Evolutionary conservation across 30 jellyfish, hydroid and myxozoan species (phyloP), one percentile per base, ranked within the genome.

Genomic region (Aurelia sp.): DNA sequence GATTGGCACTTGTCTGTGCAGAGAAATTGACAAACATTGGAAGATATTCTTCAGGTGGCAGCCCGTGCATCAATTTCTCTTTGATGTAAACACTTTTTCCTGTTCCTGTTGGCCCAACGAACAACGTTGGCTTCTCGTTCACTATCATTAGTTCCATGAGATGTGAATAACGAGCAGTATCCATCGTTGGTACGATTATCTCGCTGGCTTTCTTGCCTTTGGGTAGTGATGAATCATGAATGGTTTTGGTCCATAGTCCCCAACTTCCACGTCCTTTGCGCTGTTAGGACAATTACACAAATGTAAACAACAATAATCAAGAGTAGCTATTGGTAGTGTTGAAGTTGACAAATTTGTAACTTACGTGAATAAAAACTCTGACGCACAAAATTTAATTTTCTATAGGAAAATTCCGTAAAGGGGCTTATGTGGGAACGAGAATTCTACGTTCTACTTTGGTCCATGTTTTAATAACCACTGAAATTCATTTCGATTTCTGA

Each of bases 251-350:
- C 98, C 98, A 93, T 19, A 93, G 80, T 12, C 71, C 65, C 98
- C 98, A 93, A 61, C 82, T 93, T n/a, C 98, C 98, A 72, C 97
- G 92, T 21, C 98, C 98, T 78, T 93, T 93, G n/a, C 98, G 91
- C 98, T 93, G 82, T 9, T n/a, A 17, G 17, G 38, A 63, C 31
- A 60, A 64, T 9, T 67, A 7, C 82, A 71, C 30, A 13, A 35
- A 62, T 13, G 9, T 44, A 8, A 44, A 44, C 15, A 8, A 44
- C 3, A 7, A 44, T 2, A 44, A 9, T 44, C 55, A 38, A 38
- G 50, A 35, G 5, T 4, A 35, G 47, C 47, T 35, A 35, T 35
- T 35, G 47, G 47, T 35, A 35, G 47, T 35, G 47, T 35, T 35
- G 47, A 35, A 35, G n/a, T n/a, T 35, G 5, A 35, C 47, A 35